Base-by-base conservation (phyloP, 2,888 invertebrate genomes). In the Habrosyne pyritoides region DNA sequence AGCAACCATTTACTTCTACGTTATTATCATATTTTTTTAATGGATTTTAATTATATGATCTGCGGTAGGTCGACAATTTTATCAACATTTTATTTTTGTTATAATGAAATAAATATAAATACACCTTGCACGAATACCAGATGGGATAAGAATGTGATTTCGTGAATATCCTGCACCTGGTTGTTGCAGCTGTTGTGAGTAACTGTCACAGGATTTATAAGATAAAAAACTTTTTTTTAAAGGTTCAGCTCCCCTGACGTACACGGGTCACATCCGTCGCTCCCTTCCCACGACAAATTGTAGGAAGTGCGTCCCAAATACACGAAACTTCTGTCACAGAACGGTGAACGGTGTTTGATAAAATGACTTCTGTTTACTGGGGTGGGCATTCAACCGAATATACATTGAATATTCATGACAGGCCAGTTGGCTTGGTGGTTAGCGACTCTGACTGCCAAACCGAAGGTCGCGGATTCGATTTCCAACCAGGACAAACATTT, bases 211-310 rank as follows among this genome's bases (percentile, higher is more conserved):
- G 6, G 42, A 18, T 42, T 42, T 42, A 42, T 14, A 18, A 14
- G 5, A 2, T 8, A n/a, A 49, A 50, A 30, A 50, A 50, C 33
- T n/a, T 33, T 18, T 49, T 54, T 54, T 10, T 6, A 30, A 50
- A 50, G n/a, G 50, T 50, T 28, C 10, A 21, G 21, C 30, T 60
- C 56, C 54, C 52, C 74, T 67, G 71, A 4, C 57, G 47, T 46
- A 57, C 61, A 59, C 59, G 61, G 54, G 63, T 66, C 61, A 70
- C 73, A 72, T 75, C 77, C 73, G 75, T 63, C 68, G 66, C 55
- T 61, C 63, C 71, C 76, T 84, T 84, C 84, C 84, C 84, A 84
- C 83, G 83, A 72, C 78, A 76, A 79, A 77, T 80, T 72, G 79
- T 79, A 76, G 83, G 83, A 83, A 83, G 76, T 71, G 73, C 69